A percentile compares a stretch with the other conserved stretches of the same genome.
Conservation (phyloP, 1,140 invertebrate species). For the Schmidtea mediterranea region DNA sequence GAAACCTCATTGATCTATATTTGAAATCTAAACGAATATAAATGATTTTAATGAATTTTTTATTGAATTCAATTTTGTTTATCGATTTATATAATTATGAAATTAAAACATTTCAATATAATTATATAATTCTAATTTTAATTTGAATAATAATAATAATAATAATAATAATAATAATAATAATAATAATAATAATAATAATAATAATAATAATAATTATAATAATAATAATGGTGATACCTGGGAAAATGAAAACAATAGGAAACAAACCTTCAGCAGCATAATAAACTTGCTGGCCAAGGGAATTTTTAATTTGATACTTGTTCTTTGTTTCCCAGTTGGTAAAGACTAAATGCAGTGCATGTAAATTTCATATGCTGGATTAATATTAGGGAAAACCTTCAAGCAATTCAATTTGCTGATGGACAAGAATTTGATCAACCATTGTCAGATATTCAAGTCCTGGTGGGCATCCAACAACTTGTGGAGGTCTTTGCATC, state of each 20-base stretch:
- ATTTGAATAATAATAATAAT: no score
- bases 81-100: no score
- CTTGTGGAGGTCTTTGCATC: slow-evolving; percentile 43
- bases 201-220: not conserved
- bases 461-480: slow-evolving; percentile 51
- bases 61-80: no score
- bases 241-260: slow-evolving; percentile 6
- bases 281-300: slow-evolving; percentile 50
- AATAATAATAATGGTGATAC: not conserved
- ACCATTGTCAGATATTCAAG: slow-evolving; percentile 70
- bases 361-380: no score
- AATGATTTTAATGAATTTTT: no score
- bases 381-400: no score
- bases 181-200: not conserved
- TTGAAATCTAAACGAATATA: no score
- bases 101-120: not conserved
- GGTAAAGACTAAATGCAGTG: slow-evolving; percentile 38
- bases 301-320: slow-evolving; percentile 42
- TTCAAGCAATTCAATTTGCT: slow-evolving; percentile 57
- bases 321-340: slow-evolving; percentile 73
- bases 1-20: no score
- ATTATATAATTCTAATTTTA: no score
- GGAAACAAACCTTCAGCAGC: slow-evolving; percentile 37
- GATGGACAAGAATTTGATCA: slow-evolving; percentile 58
- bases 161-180: not conserved